phyloP scores from a whole-genome alignment of 2,113 vertebrate species.

The Orientallactaga bullata region DNA sequence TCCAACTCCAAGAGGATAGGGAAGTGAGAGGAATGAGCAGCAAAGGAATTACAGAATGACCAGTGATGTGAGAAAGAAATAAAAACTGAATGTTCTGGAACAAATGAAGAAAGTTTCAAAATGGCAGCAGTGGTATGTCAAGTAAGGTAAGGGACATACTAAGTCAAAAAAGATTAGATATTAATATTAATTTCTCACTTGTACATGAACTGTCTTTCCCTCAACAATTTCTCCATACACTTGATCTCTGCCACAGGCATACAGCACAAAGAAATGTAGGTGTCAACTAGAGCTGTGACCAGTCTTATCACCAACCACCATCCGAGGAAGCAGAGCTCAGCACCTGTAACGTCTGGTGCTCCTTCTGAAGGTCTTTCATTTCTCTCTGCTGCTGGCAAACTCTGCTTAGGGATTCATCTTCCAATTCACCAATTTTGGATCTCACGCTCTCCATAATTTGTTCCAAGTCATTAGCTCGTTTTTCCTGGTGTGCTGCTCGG shows the following conservation, averaged over 20 bases:
- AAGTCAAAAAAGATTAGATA: neutral
- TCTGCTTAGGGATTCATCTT: constrained; percentile 91
- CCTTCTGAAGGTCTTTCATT: constrained; percentile 89
- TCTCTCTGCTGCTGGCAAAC: constrained; percentile 88
- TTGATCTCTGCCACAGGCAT: neutral
- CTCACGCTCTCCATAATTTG: constrained; percentile 89
- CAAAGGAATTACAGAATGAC: neutral
- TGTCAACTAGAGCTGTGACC: neutral
- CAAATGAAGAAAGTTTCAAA: neutral
- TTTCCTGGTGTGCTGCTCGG: constrained; percentile 86
- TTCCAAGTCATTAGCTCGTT: constrained; percentile 90
- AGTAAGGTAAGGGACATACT: neutral
- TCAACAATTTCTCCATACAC: neutral
- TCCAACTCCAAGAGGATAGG: neutral
- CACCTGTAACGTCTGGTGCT: constrained; percentile 88
- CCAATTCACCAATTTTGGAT: constrained; percentile 91
- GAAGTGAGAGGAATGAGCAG: neutral
- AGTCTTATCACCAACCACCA: neutral
- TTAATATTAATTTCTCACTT: neutral
- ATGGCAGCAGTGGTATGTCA: neutral
- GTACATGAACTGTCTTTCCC: neutral
- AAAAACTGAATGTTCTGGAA: constrained; percentile 23
- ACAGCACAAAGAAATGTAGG: neutral
- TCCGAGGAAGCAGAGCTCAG: constrained; percentile 5
- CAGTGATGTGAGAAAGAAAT: neutral